A percentile compares a stretch with the other conserved stretches of the same genome.
These are phyloP conservation scores for Oithona nana DNA, from an alignment of 2,888 invertebrate species.

Conservation along the genomic window DNA sequence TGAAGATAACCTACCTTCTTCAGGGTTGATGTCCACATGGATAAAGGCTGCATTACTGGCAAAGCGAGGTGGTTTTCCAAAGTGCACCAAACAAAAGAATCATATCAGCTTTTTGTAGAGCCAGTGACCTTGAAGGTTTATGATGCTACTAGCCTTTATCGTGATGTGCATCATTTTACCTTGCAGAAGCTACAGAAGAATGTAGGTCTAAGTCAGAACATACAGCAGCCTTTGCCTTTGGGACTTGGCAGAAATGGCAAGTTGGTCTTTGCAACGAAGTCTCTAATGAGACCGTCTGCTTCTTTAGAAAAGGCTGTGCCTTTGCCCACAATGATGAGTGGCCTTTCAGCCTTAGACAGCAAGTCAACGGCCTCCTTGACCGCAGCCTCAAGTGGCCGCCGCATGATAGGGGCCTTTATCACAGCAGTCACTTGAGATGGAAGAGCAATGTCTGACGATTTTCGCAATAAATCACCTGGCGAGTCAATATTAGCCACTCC, in stretches of 20 bases:
- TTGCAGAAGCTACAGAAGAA: constrained; percentile 60
- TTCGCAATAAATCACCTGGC: constrained; percentile 47
- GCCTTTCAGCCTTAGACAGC: constrained; percentile 48
- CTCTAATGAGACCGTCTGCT: constrained; percentile 44
- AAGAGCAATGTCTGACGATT: no score
- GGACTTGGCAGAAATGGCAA: constrained; percentile 84
- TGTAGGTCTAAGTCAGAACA: constrained; percentile 34
- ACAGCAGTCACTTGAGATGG: neutral
- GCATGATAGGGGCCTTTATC: neutral
- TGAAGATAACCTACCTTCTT: constrained; percentile 81
- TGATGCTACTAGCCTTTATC: neutral
- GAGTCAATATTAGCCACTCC: constrained; percentile 66
- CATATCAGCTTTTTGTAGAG: constrained; percentile 63
- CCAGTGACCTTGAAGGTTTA: neutral
- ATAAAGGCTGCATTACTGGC: constrained; percentile 63
- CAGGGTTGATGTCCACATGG: constrained; percentile 69
- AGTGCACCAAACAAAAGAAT: constrained; percentile 79
- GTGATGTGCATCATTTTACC: constrained; percentile 35
- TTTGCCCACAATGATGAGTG: constrained; percentile 75
- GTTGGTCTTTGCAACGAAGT: constrained; percentile 45
- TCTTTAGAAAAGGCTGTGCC: constrained; percentile 64
- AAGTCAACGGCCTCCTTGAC: constrained; percentile 48
- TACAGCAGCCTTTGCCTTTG: constrained; percentile 58
- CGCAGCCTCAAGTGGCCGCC: neutral
- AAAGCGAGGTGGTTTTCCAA: constrained; percentile 72